phyloP scores from a whole-genome alignment of 1,140 invertebrate genomes.

The Euschistus heros region DNA sequence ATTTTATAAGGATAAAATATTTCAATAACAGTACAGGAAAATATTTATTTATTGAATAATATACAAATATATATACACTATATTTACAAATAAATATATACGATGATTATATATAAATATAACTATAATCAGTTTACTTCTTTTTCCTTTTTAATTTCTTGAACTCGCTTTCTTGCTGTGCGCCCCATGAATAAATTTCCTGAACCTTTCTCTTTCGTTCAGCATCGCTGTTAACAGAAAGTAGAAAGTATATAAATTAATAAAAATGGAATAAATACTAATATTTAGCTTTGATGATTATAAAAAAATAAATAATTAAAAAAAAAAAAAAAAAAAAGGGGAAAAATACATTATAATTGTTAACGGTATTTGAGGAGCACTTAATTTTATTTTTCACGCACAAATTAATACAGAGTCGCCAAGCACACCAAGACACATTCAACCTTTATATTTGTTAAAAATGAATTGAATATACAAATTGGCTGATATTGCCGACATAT shows the following conservation, averaged over 20 bases:
- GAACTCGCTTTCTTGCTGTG: constrained; percentile 30
- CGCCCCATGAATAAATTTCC: constrained; percentile 31
- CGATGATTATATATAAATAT: too few relatives aligned
- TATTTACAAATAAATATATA: too few relatives aligned
- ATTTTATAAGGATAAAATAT: neutral
- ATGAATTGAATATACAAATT: too few relatives aligned
- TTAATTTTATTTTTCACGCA: neutral
- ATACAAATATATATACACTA: too few relatives aligned
- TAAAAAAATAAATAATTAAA: neutral
- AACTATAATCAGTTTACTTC: neutral
- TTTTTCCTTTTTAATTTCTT: constrained; percentile 30
- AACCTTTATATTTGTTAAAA: too few relatives aligned
- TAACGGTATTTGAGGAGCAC: neutral
- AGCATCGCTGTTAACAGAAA: constrained; percentile 30
- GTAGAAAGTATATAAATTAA: constrained; percentile 21
- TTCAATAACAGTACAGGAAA: too few relatives aligned
- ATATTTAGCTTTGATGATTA: neutral
- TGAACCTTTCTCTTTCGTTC: constrained; percentile 31
- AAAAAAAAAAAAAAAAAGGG: neutral
- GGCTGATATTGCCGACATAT: too few relatives aligned
- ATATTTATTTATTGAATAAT: too few relatives aligned
- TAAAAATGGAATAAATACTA: neutral
- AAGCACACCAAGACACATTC: too few relatives aligned
- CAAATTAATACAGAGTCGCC: too few relatives aligned
- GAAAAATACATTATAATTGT: neutral